Conservation (phyloP, 2,888 invertebrate genomes). For the Macaria notata region DNA sequence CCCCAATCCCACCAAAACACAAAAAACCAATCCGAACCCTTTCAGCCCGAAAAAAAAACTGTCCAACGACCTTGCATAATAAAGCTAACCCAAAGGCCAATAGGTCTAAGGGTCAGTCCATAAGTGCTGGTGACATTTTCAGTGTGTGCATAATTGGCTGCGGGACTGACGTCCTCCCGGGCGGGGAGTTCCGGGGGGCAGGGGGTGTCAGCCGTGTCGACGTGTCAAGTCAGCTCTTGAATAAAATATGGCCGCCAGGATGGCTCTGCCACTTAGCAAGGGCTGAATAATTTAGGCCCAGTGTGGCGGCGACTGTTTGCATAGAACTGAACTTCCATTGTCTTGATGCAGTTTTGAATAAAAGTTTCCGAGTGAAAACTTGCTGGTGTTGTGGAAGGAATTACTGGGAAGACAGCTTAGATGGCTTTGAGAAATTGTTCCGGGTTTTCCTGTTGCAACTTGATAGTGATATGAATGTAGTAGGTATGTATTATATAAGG, state of each 20-base stretch:
- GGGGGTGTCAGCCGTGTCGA: constrained; percentile 61
- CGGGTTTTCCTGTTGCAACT: no score
- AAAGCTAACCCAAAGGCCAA: constrained; percentile 70
- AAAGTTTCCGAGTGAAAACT: neutral
- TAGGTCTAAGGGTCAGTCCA: constrained; percentile 77
- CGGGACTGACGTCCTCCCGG: constrained; percentile 65
- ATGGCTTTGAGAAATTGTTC: no score
- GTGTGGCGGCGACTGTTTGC: constrained; percentile 54
- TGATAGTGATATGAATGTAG: no score
- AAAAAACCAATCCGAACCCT: neutral
- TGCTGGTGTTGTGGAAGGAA: no score
- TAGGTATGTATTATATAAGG: no score
- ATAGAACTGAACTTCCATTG: constrained; percentile 30
- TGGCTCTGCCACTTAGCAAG: constrained; percentile 76
- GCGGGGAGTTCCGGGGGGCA: constrained; percentile 31
- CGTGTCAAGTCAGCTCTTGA: constrained; percentile 76
- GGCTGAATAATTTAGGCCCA: constrained; percentile 71
- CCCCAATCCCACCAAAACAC: neutral
- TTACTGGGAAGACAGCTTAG: no score
- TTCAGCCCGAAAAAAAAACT: constrained; percentile 10
- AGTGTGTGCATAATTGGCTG: constrained; percentile 76
- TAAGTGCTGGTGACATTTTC: constrained; percentile 72
- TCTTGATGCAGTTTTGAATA: constrained; percentile 25
- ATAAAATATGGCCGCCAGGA: constrained; percentile 73
- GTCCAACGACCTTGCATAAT: constrained; percentile 34